Conservation (phyloP, 2,797 vertebrate genomes). For the Lerista edwardsae region DNA sequence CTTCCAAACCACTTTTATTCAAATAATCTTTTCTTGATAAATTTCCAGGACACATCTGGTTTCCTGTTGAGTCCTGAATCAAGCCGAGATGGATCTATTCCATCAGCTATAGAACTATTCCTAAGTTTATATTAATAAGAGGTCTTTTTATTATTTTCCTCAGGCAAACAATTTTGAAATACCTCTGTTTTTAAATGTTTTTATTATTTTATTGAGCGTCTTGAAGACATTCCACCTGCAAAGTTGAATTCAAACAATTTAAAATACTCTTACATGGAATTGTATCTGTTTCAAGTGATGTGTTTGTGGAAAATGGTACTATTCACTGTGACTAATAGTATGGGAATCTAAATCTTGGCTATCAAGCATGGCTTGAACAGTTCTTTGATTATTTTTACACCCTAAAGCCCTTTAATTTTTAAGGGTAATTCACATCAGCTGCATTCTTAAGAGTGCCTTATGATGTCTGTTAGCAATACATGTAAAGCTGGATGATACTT, state of each 20-base stretch:
- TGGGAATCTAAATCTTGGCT: conserved; percentile 54
- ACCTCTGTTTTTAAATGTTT: neutral
- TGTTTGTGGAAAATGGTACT: neutral
- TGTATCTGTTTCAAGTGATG: neutral
- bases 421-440: conserved; percentile 8
- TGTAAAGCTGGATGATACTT: conserved; percentile 41
- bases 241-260: conserved; percentile 13
- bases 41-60: neutral
- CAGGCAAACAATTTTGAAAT: neutral
- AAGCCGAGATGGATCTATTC: neutral
- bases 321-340: conserved; percentile 32
- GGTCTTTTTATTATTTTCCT: neutral
- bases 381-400: conserved; percentile 53
- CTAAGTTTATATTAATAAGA: neutral
- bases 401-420: conserved; percentile 42
- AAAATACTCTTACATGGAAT: neutral
- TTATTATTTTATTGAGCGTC: neutral
- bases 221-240: conserved; percentile 3
- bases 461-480: conserved; percentile 12
- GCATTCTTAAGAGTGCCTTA: conserved; percentile 30
- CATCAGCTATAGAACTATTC: neutral
- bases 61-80: neutral
- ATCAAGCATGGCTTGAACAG: conserved; percentile 54
- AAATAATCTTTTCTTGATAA: neutral
- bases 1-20: neutral